Conservation (phyloP, 2,113 vertebrate species). For the Eudyptes chrysolophus region DNA sequence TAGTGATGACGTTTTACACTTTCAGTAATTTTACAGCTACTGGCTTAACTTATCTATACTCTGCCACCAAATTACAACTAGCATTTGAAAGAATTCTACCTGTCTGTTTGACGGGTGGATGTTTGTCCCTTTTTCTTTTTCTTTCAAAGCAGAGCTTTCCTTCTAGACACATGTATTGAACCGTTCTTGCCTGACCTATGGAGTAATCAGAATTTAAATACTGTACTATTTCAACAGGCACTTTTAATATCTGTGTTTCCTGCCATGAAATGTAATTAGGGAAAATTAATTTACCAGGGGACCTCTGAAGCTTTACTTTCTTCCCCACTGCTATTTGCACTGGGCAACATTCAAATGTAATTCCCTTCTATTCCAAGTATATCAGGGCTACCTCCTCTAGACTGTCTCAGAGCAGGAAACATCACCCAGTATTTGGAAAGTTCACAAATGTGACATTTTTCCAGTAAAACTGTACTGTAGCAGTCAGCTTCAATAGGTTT, state of each 20-base stretch:
- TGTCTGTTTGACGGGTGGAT: background rate
- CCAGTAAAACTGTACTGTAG: background rate
- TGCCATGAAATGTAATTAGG: constrained; percentile 46
- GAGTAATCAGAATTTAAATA: constrained; percentile 53
- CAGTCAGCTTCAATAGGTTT: constrained; percentile 30
- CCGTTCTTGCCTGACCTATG: background rate
- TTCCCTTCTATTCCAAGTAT: background rate
- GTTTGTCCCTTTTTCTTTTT: background rate
- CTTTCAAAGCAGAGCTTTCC: constrained; percentile 49
- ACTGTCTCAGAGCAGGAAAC: background rate
- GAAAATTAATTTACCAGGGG: constrained; percentile 39
- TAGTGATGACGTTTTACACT: background rate
- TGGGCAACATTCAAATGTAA: background rate
- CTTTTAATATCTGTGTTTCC: constrained; percentile 41
- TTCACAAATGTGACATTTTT: constrained; percentile 26
- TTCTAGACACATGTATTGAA: background rate
- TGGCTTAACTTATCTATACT: background rate
- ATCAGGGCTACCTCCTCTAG: background rate
- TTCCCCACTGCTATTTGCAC: background rate
- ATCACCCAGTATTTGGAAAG: background rate
- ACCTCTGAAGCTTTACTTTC: constrained; percentile 22
- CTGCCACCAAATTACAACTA: background rate
- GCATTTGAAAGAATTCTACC: background rate
- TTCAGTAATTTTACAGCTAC: background rate
- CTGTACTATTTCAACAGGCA: constrained; percentile 32